phyloP scores from a whole-genome alignment of 2,888 invertebrate species.

The Brassicogethes aeneus region DNA sequence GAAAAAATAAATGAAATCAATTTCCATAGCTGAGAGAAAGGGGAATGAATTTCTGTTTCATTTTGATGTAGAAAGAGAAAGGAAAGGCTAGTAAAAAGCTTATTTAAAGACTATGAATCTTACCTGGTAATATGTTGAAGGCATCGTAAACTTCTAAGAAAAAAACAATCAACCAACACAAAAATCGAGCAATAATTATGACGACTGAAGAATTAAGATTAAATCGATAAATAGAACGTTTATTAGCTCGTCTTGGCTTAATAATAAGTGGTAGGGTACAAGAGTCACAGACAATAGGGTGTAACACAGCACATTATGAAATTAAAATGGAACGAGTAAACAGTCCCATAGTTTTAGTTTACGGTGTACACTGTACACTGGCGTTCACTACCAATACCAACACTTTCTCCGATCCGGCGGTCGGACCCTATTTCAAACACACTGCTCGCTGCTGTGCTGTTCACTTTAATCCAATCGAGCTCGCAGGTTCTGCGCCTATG shows the following conservation, averaged over 20 bases:
- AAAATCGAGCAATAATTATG: background rate
- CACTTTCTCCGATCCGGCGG: background rate
- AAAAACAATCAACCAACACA: no score
- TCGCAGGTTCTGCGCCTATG: no score
- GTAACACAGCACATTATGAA: background rate
- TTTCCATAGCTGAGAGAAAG: constrained; percentile 23
- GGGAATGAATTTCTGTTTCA: constrained; percentile 29
- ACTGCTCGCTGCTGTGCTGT: background rate
- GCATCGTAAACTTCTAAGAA: background rate
- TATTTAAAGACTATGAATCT: background rate
- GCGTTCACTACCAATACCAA: background rate
- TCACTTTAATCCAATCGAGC: background rate
- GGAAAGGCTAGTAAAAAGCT: constrained; percentile 8
- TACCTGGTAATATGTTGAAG: background rate
- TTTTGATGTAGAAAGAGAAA: constrained; percentile 15
- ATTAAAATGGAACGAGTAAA: background rate
- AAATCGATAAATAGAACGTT: background rate
- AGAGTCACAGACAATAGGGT: background rate
- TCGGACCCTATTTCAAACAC: background rate
- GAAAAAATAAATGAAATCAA: constrained; percentile 21
- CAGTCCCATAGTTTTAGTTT: background rate
- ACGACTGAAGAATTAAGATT: background rate
- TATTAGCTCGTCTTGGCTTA: background rate
- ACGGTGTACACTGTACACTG: background rate
- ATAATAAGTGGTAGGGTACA: background rate